A percentile compares a stretch with the other conserved stretches of the same genome.
Evolutionary conservation across 1,140 invertebrate genomes (phyloP).

Genomic region (Eurytemora carolleeae): DNA sequence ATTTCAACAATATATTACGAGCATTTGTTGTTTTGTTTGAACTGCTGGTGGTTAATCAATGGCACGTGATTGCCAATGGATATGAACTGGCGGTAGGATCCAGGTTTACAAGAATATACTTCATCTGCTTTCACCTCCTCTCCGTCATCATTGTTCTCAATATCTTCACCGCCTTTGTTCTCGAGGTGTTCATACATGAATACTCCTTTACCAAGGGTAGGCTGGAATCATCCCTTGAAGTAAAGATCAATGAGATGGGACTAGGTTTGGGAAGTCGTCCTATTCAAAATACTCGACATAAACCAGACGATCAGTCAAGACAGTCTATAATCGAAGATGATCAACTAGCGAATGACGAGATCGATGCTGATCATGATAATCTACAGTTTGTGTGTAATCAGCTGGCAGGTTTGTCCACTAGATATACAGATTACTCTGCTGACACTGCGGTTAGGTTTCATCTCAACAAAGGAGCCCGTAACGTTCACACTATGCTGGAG

Average conservation of each 20-base stretch:
- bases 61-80: conserved; percentile 31
- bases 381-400: background rate
- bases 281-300: background rate
- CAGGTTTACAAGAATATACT: conserved; percentile 29
- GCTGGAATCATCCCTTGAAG: conserved; percentile 28
- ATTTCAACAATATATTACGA: conserved; percentile 31
- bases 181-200: conserved; percentile 35
- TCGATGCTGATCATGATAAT: background rate
- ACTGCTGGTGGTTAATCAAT: conserved; percentile 35
- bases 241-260: conserved; percentile 31
- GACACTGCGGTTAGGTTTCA: background rate
- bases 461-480: background rate
- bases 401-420: background rate
- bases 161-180: conserved; percentile 35
- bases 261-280: conserved; percentile 20
- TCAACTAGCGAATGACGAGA: background rate
- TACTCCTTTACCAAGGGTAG: conserved; percentile 26
- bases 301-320: background rate
- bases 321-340: background rate
- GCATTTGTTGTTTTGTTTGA: conserved; percentile 32
- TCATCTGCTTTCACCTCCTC: conserved; percentile 31
- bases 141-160: conserved; percentile 34
- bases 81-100: background rate
- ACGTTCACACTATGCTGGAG: background rate
- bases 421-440: background rate